phyloP scores from a whole-genome alignment of 2,113 vertebrate genomes.

The Dasyornis broadbenti region DNA sequence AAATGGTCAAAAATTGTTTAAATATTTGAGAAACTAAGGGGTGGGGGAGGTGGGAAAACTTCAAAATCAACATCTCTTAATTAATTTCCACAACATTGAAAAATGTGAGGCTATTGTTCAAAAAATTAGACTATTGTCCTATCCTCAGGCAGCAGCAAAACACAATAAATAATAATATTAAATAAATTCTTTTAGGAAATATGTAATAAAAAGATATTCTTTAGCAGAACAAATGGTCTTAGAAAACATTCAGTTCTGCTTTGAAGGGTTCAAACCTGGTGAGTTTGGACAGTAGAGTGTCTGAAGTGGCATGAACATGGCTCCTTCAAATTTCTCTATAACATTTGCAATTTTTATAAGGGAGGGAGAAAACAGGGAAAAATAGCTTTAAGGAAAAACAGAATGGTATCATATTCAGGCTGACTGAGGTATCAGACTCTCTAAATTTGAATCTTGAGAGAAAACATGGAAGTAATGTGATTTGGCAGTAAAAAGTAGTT shows the following conservation, averaged over 20 bases:
- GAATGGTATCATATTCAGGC: background rate
- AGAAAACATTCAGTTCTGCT: background rate
- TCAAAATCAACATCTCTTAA: constrained; percentile 73
- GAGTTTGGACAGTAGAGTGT: background rate
- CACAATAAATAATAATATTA: background rate
- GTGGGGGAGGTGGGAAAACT: constrained; percentile 25
- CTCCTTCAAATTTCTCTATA: background rate
- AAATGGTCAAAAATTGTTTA: constrained; percentile 58
- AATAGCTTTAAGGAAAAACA: background rate
- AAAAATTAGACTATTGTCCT: background rate
- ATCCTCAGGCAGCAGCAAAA: background rate
- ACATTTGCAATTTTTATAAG: background rate
- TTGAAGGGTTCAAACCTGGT: background rate
- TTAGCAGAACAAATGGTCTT: constrained; percentile 8
- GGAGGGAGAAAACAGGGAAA: background rate
- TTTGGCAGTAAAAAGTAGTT: background rate
- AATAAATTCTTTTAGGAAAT: background rate
- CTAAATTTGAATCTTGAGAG: background rate
- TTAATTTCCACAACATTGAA: constrained; percentile 68
- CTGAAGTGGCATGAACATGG: background rate
- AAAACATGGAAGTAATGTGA: background rate
- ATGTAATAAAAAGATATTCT: background rate
- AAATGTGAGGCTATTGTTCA: constrained; percentile 6
- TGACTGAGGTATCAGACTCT: background rate
- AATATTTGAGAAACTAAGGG: constrained; percentile 69